Base-by-base conservation (phyloP, 2,797 vertebrate genomes). In the Astyanax mexicanus region DNA sequence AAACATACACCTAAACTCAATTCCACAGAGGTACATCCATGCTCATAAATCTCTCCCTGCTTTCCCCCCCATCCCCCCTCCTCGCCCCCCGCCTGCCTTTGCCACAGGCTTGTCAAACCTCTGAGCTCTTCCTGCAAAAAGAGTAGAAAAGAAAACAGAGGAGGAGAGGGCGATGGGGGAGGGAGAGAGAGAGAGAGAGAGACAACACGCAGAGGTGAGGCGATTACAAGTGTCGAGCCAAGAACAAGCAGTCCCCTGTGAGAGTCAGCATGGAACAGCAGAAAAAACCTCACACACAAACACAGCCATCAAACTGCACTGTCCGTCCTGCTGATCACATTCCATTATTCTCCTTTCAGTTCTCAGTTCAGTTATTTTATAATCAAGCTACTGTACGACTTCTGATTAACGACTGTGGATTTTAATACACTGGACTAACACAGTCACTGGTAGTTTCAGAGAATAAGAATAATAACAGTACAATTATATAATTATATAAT, bases 161-260 rank as follows among this genome's bases (percentile, higher is more conserved):
- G 52, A 73, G 78, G 80, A 45, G 55, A 42, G 52, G 29, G 55
- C 72, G 38, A 81, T 77, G 42, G 69, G 32, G 81, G 68, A 80
- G 85, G 83, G 83, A 81, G 61, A 70, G 83, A 74, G 82, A 85
- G n/a, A 69, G 83, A 73, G 81, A 78, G 82, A 85, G 86, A 85
- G 85, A 85, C 86, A 89, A 87, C 84, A 86, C 82, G 80, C 76
- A 35, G 78, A 85, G 85, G 87, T 91, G 87, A 91, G 84, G 85
- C 73, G 76, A 88, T 88, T 89, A 91, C 87, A 89, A 87, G 90
- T 87, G 88, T 88, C 84, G 84, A 88, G 86, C 84, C 85, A 75
- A 67, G 81, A 89, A 84, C 83, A 76, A 86, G 86, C 65, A 57
- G 82, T 88, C 90, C 89, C 88, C 69, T 27, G 86, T 80, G 90